Conservation (phyloP, 2,888 invertebrate species). For the Sinodicranocentrus sp. region DNA sequence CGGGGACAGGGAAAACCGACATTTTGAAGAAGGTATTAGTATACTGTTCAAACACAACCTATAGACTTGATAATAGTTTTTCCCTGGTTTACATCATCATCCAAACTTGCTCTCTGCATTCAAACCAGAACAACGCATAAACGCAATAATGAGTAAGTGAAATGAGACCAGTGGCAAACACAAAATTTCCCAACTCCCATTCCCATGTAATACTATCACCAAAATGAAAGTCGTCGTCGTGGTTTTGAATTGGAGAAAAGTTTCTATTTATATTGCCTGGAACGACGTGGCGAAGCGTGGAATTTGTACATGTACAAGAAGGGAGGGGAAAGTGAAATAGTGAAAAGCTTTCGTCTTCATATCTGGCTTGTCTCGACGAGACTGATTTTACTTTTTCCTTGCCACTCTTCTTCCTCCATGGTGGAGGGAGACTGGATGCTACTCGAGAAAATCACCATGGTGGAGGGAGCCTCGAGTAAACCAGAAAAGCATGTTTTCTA, state of each 20-base stretch:
- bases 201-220: too few species aligned
- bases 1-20: neutral
- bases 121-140: too few species aligned
- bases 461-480: neutral
- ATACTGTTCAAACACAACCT: too few species aligned
- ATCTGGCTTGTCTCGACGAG: neutral
- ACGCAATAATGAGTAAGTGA: slow-evolving; percentile 17
- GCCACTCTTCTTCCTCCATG: too few species aligned
- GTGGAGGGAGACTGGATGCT: too few species aligned
- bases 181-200: slow-evolving; percentile 1
- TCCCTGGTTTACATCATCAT: too few species aligned
- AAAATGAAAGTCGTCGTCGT: too few species aligned
- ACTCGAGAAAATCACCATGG: too few species aligned
- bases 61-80: too few species aligned
- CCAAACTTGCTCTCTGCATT: too few species aligned
- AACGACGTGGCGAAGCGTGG: slow-evolving; percentile 19
- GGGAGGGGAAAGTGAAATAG: neutral
- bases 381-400: neutral
- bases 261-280: slow-evolving; percentile 15
- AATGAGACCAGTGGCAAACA: neutral
- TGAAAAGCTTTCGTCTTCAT: slow-evolving; percentile 2
- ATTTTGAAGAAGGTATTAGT: too few species aligned
- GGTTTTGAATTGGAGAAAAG: slow-evolving; percentile 24
- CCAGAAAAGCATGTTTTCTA: too few species aligned
- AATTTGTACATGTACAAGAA: slow-evolving; percentile 15